Percentiles rank a stretch among this genome's conserved stretches.
Conservation (phyloP, 92 coral and sea anemone genomes). For the Porites rus region DNA sequence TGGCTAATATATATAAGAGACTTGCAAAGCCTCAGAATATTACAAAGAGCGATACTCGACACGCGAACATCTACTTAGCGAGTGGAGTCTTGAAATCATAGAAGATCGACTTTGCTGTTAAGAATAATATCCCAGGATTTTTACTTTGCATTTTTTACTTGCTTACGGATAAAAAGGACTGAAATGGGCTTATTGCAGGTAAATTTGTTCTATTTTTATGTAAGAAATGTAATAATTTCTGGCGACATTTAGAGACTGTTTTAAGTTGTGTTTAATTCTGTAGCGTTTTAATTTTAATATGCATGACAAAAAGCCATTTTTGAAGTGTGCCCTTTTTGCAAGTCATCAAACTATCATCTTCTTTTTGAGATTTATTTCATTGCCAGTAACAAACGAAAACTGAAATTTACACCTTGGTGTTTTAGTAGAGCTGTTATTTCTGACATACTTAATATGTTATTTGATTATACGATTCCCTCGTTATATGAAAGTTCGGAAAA, state of each 20-base stretch:
- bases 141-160: background rate
- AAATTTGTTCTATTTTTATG: conserved; percentile 4
- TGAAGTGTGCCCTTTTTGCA: background rate
- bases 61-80: conserved; percentile 26
- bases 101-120: background rate
- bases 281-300: background rate
- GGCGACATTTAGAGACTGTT: conserved; percentile 1
- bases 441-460: conserved; percentile 31
- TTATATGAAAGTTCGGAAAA: background rate
- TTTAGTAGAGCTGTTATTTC: conserved; percentile 23
- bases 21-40: conserved; percentile 13
- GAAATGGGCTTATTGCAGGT: conserved; percentile 29
- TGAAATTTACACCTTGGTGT: conserved; percentile 7
- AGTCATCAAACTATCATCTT: background rate
- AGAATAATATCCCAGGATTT: background rate
- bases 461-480: background rate
- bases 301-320: no score
- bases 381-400: background rate
- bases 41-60: conserved; percentile 32
- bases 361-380: background rate
- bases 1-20: conserved; percentile 26
- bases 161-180: background rate
- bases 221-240: background rate
- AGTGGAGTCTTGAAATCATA: background rate
- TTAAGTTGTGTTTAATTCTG: background rate